Percentiles rank a stretch among this genome's conserved stretches.
Evolutionary conservation across 2,888 invertebrate species (phyloP).

Genomic region (Ellobium chinense): DNA sequence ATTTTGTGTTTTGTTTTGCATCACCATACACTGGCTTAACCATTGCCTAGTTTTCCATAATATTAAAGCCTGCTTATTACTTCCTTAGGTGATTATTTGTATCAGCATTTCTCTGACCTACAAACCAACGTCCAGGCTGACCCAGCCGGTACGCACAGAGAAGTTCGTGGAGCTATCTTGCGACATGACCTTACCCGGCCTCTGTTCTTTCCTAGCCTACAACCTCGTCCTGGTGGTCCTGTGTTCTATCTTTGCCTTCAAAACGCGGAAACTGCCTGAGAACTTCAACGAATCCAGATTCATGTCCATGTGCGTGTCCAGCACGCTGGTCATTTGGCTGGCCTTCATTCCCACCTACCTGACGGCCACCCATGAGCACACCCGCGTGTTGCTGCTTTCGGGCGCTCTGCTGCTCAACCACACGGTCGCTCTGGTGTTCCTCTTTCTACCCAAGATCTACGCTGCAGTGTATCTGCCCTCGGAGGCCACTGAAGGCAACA

Average conservation of each 20-base stretch:
- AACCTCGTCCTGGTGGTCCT: slow-evolving; percentile 65
- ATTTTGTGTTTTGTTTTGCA: background rate
- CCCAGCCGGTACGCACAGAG: slow-evolving; percentile 52
- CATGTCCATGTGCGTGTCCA: slow-evolving; percentile 69
- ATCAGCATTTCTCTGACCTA: background rate
- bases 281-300: slow-evolving; percentile 73
- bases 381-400: slow-evolving; percentile 49
- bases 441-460: slow-evolving; percentile 59
- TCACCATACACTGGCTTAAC: background rate
- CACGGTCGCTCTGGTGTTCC: slow-evolving; percentile 54
- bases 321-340: slow-evolving; percentile 67
- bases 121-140: slow-evolving; percentile 16
- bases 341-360: slow-evolving; percentile 70
- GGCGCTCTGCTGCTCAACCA: slow-evolving; percentile 56
- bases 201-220: slow-evolving; percentile 61
- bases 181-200: slow-evolving; percentile 54
- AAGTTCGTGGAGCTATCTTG: slow-evolving; percentile 65
- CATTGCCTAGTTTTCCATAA: background rate
- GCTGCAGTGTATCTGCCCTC: slow-evolving; percentile 48
- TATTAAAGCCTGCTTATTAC: background rate
- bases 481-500: background rate
- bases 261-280: slow-evolving; percentile 70
- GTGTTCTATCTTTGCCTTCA: slow-evolving; percentile 69
- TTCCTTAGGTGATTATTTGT: slow-evolving; percentile 15
- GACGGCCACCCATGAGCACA: slow-evolving; percentile 54